Base-by-base conservation (phyloP, 1,140 invertebrate genomes). In the Drosophila pseudoobscura region DNA sequence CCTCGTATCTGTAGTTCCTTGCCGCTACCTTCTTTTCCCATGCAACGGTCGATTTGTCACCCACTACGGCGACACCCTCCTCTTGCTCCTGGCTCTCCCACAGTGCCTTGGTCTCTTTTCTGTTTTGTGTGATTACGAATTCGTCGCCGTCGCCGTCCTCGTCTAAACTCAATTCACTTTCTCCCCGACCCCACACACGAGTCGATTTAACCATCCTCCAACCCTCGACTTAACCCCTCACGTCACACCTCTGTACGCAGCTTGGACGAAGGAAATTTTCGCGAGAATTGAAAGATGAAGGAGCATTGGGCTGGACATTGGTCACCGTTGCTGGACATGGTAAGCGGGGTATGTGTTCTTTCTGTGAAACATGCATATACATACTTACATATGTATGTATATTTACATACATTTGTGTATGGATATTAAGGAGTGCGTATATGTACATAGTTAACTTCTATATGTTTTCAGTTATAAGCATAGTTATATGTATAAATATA, bases 251-350 rank as follows among this genome's bases (percentile, higher is more conserved):
- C 59, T 51, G 47, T 66, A 63, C 65, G 82, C 63, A 69, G 61
- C 47, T 52, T 64, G 44, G 65, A 75, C 75, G 83, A 87, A 87
- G 82, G 78, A 87, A 87, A 87, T 82, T 88, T 87, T 87, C 82
- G 82, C 82, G 82, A 88, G 82, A 88, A 88, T 87, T 87, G 83
- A 88, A 85, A 85, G 82, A 85, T 85, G 82, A 87, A 85, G 82
- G 78, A 78, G 78, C 75, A 75, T 69, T 80, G 80, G 78, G 78
- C 78, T 78, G 82, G 82, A 71, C 80, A 75, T 46, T 85, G 80
- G 80, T 78, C 82, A 87, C 74, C 61, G 54, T 61, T 58, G 63
- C 69, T 69, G 47, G 60, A 43, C 49, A 31, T 43, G 3, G 35
- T 39, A 66, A 45, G 29, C 26, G 11, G 9, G 17, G 43, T 47